Evolutionary conservation across 2,888 invertebrate genomes (phyloP).

Genomic region (Rotaria sp.): DNA sequence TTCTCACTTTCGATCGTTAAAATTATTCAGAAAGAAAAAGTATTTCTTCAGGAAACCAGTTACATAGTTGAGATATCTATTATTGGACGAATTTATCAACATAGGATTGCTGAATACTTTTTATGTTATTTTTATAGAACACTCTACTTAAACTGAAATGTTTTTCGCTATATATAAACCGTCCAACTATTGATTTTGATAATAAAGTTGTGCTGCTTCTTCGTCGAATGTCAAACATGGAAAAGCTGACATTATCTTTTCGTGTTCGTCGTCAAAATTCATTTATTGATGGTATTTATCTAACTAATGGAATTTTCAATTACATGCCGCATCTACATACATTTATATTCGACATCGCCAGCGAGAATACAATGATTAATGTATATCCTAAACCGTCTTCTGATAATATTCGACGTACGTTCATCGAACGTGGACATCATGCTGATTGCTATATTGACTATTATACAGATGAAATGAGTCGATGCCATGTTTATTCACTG

Average conservation of each 20-base stretch:
- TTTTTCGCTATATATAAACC: not conserved
- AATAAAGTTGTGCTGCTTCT: not conserved
- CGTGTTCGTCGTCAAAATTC: slow-evolving; percentile 14
- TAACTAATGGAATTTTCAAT: not conserved
- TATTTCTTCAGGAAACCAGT: not conserved
- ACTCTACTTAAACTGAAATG: slow-evolving; percentile 9
- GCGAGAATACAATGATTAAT: not conserved
- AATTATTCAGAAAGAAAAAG: no score
- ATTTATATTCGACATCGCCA: slow-evolving; percentile 15
- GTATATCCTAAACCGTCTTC: not conserved
- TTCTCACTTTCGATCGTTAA: no score
- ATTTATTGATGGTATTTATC: slow-evolving; percentile 24
- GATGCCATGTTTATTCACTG: not conserved
- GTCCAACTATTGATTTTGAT: not conserved
- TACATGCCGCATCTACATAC: not conserved
- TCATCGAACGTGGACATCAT: not conserved
- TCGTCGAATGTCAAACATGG: slow-evolving; percentile 8
- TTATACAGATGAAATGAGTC: not conserved
- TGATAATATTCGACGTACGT: not conserved
- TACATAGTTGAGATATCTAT: not conserved
- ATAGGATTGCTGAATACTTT: not conserved
- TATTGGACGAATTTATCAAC: not conserved
- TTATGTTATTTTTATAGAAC: not conserved
- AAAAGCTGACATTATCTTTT: slow-evolving; percentile 5
- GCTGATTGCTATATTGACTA: slow-evolving; percentile 21